Conservation (phyloP, 1,140 invertebrate genomes). For the Drosophila ohnishii region DNA sequence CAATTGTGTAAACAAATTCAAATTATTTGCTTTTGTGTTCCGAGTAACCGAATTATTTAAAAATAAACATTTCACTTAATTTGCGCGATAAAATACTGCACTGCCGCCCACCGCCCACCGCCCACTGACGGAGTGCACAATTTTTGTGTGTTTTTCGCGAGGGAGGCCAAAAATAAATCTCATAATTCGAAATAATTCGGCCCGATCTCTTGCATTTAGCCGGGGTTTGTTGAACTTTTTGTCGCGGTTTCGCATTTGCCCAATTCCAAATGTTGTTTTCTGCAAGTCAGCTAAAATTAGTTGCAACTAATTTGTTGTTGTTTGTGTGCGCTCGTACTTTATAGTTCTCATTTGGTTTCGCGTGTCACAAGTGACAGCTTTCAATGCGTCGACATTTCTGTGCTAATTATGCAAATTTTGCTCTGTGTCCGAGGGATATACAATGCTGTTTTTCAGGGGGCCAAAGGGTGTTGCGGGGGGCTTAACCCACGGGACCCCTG, state of each 20-base stretch:
- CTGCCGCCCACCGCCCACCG: slow-evolving; percentile 30
- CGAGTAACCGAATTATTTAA: slow-evolving; percentile 51
- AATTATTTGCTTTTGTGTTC: slow-evolving; percentile 33
- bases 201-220: slow-evolving; percentile 47
- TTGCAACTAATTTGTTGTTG: slow-evolving; percentile 63
- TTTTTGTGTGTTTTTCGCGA: slow-evolving; percentile 26
- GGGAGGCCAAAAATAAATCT: slow-evolving; percentile 64
- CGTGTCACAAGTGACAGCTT: slow-evolving; percentile 74
- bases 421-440: slow-evolving; percentile 10
- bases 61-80: slow-evolving; percentile 67
- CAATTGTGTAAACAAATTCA: slow-evolving; percentile 55
- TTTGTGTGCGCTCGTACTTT: slow-evolving; percentile 12
- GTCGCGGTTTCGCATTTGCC: slow-evolving; percentile 33
- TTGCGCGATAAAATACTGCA: slow-evolving; percentile 48
- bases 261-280: slow-evolving; percentile 40
- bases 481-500: slow-evolving; percentile 20
- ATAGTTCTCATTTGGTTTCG: slow-evolving; percentile 42
- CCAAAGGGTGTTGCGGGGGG: not conserved
- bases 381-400: slow-evolving; percentile 60
- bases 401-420: slow-evolving; percentile 76
- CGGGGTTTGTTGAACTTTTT: slow-evolving; percentile 75
- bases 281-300: slow-evolving; percentile 64
- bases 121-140: slow-evolving; percentile 35
- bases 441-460: slow-evolving; percentile 25
- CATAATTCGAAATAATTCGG: slow-evolving; percentile 71